A percentile compares a stretch with the other conserved stretches of the same genome.
phyloP scores from a whole-genome alignment of 2,888 invertebrate species.

The Oscheius sp. region DNA sequence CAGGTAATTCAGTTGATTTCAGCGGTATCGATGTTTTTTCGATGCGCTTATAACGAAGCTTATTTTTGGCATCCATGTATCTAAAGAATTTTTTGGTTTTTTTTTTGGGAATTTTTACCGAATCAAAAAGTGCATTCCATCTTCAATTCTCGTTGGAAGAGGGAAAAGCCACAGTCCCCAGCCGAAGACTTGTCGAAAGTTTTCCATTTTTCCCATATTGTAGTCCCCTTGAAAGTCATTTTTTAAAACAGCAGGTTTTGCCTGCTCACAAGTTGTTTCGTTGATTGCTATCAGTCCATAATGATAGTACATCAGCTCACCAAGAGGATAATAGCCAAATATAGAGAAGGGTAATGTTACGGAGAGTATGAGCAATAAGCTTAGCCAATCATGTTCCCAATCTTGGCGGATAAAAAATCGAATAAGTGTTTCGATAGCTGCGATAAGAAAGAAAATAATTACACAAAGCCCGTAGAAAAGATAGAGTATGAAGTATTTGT shows the following conservation, averaged over 20 bases:
- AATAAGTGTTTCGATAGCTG: conserved; percentile 47
- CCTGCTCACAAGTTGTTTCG: conserved; percentile 65
- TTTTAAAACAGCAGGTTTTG: conserved; percentile 56
- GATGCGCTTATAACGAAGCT: no score
- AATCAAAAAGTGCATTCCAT: conserved; percentile 57
- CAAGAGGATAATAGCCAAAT: conserved; percentile 54
- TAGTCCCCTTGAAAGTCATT: conserved; percentile 54
- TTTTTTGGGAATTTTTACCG: no score
- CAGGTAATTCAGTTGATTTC: no score
- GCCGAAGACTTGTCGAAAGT: conserved; percentile 54
- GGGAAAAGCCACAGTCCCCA: conserved; percentile 62
- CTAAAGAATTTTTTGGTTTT: no score
- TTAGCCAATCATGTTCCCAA: conserved; percentile 38
- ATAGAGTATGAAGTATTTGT: conserved; percentile 63
- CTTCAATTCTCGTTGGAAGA: conserved; percentile 44
- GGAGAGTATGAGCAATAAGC: conserved; percentile 35
- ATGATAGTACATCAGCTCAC: conserved; percentile 55
- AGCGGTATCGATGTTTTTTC: no score
- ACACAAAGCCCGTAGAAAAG: conserved; percentile 49
- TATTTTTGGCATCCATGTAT: no score
- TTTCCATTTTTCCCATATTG: conserved; percentile 52
- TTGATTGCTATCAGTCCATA: conserved; percentile 51
- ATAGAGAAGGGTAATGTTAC: conserved; percentile 20
- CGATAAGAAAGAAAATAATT: conserved; percentile 42
- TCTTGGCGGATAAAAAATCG: conserved; percentile 52